Conservation (phyloP, 2,888 invertebrate genomes). For the Trichopria drosophilae region DNA sequence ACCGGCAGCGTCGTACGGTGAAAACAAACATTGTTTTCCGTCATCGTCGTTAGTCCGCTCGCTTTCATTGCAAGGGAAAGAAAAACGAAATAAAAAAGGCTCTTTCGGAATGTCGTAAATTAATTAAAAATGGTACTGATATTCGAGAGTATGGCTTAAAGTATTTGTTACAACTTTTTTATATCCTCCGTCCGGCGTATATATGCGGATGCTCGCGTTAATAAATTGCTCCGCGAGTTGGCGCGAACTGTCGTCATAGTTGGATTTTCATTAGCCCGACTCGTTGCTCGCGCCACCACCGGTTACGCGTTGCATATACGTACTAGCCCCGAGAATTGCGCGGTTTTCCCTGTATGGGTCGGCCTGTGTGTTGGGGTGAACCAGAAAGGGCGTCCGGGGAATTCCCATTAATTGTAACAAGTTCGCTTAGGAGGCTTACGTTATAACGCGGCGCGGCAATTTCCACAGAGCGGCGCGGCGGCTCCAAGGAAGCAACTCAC, state of each 20-base stretch:
- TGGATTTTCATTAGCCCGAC: constrained; percentile 40
- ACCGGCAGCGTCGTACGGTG: too few species aligned
- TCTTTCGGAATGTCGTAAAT: neutral
- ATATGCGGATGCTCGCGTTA: constrained; percentile 36
- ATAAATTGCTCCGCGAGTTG: constrained; percentile 39
- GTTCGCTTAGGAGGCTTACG: constrained; percentile 43
- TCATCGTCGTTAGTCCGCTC: too few species aligned
- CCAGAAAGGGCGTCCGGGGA: constrained; percentile 33
- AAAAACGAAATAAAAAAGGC: neutral
- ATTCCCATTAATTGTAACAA: constrained; percentile 45
- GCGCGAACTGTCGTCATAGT: constrained; percentile 35
- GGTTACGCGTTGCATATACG: constrained; percentile 18
- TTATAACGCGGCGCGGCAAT: constrained; percentile 40
- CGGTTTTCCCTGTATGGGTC: constrained; percentile 19
- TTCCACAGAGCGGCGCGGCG: constrained; percentile 31
- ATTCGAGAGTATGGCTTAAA: too few species aligned
- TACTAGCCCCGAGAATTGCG: constrained; percentile 18
- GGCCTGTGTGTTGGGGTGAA: too few species aligned
- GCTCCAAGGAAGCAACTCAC: constrained; percentile 37
- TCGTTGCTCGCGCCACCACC: constrained; percentile 19
- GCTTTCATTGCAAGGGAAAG: too few species aligned
- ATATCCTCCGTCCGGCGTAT: too few species aligned
- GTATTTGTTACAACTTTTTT: too few species aligned
- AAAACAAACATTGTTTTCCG: too few species aligned
- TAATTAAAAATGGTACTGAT: too few species aligned